phyloP scores from a whole-genome alignment of 2,888 invertebrate species.

The Chrysotoxum bicinctum region DNA sequence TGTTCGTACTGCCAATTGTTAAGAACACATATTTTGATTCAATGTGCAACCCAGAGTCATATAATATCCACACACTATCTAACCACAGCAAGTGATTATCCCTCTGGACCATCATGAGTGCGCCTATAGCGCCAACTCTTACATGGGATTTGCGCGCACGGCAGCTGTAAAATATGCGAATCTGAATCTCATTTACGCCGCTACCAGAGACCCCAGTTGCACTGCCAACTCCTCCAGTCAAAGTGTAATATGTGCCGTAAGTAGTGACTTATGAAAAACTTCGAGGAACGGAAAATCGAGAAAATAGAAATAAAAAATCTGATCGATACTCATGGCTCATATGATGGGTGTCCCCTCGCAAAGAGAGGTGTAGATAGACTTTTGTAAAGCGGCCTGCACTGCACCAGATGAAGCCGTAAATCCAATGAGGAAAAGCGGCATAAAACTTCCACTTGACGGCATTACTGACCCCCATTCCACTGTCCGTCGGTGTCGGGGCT shows the following conservation, averaged over 20 bases:
- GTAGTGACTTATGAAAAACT: slow-evolving; percentile 68
- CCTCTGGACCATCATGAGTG: slow-evolving; percentile 44
- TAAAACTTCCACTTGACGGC: slow-evolving; percentile 64
- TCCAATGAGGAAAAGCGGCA: slow-evolving; percentile 69
- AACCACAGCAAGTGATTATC: slow-evolving; percentile 72
- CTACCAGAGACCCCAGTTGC: slow-evolving; percentile 34
- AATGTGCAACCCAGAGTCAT: slow-evolving; percentile 16
- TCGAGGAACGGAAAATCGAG: slow-evolving; percentile 49
- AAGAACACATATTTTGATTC: slow-evolving; percentile 66
- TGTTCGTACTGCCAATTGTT: slow-evolving; percentile 62
- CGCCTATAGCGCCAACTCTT: slow-evolving; percentile 56
- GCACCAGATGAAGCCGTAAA: slow-evolving; percentile 70
- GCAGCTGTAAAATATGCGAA: slow-evolving; percentile 68
- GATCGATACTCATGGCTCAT: slow-evolving; percentile 37
- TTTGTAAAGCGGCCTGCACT: slow-evolving; percentile 32
- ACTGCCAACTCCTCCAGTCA: slow-evolving; percentile 34
- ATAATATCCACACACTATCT: slow-evolving; percentile 7
- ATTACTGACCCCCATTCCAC: slow-evolving; percentile 71
- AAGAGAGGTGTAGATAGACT: neutral
- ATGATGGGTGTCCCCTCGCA: slow-evolving; percentile 16
- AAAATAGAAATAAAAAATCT: slow-evolving; percentile 14
- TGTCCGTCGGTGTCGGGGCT: slow-evolving; percentile 10
- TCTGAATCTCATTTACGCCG: slow-evolving; percentile 68
- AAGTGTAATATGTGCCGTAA: slow-evolving; percentile 57
- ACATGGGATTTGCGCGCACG: slow-evolving; percentile 32